phyloP scores from a whole-genome alignment of 2,113 vertebrate genomes.

The Poeciliopsis retropinna region DNA sequence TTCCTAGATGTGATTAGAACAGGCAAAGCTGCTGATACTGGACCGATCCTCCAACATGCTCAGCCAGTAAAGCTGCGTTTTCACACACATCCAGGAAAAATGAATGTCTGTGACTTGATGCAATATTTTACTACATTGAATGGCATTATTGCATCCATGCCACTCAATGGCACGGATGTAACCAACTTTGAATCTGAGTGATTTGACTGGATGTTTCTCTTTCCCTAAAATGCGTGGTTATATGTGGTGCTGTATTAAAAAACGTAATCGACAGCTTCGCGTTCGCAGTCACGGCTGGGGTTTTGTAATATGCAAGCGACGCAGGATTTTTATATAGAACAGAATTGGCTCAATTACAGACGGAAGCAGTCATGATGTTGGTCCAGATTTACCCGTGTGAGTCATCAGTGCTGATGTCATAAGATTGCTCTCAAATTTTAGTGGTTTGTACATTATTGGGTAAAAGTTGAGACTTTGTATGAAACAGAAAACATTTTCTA shows the following conservation, averaged over 20 bases:
- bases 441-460: too few species aligned
- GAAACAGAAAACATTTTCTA: too few species aligned
- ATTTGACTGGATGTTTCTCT: too few species aligned
- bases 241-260: not conserved
- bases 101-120: too few species aligned
- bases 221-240: too few species aligned
- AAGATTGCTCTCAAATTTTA: not conserved
- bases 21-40: not conserved
- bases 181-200: too few species aligned
- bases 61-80: not conserved
- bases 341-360: not conserved
- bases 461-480: too few species aligned
- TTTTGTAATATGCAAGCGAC: not conserved
- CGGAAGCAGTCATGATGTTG: not conserved
- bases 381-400: not conserved
- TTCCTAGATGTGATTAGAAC: not conserved
- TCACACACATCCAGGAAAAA: not conserved
- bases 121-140: too few species aligned
- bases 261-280: not conserved
- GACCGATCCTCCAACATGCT: not conserved
- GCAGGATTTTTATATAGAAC: not conserved
- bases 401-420: not conserved
- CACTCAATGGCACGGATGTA: too few species aligned
- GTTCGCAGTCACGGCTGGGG: not conserved
- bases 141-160: too few species aligned